Evolutionary conservation across 1,140 invertebrate species (phyloP).

Genomic region (Rhizoglyphus robini): DNA sequence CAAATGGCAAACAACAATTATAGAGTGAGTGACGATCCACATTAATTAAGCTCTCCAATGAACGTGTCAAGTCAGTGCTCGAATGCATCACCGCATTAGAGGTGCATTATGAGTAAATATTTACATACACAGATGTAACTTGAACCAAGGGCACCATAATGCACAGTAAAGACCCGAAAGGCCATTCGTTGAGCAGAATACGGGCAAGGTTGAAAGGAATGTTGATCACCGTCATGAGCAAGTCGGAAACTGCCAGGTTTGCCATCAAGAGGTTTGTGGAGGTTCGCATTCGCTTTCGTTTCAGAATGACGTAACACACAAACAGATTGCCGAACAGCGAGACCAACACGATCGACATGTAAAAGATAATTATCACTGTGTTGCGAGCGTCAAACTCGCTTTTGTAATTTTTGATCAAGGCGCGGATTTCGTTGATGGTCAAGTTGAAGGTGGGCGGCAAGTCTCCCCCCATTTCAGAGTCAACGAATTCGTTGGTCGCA

Average conservation of each 20-base stretch:
- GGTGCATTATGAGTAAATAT: neutral
- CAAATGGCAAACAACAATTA: too few species aligned
- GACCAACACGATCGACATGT: conserved; percentile 3
- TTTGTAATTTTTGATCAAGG: neutral
- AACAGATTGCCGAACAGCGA: conserved; percentile 17
- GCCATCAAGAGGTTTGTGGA: conserved; percentile 68
- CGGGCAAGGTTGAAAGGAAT: conserved; percentile 51
- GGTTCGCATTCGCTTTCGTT: neutral
- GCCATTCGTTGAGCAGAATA: conserved; percentile 35
- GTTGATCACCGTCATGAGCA: conserved; percentile 67
- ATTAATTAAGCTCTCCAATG: too few species aligned
- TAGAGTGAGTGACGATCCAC: too few species aligned
- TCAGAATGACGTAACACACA: conserved; percentile 14
- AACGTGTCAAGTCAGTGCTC: too few species aligned
- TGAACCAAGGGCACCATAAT: conserved; percentile 39
- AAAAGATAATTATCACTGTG: neutral
- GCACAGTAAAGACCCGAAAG: conserved; percentile 38
- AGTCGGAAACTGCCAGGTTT: conserved; percentile 67
- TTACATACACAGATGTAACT: conserved; percentile 33
- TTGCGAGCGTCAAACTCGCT: conserved; percentile 2
- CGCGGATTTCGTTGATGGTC: neutral
- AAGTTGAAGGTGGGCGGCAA: neutral
- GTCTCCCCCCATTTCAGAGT: too few species aligned
- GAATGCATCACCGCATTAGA: neutral
- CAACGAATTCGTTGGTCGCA: too few species aligned